Conservation (phyloP, 2,888 invertebrate genomes). For the Eupithecia pulchellata region DNA sequence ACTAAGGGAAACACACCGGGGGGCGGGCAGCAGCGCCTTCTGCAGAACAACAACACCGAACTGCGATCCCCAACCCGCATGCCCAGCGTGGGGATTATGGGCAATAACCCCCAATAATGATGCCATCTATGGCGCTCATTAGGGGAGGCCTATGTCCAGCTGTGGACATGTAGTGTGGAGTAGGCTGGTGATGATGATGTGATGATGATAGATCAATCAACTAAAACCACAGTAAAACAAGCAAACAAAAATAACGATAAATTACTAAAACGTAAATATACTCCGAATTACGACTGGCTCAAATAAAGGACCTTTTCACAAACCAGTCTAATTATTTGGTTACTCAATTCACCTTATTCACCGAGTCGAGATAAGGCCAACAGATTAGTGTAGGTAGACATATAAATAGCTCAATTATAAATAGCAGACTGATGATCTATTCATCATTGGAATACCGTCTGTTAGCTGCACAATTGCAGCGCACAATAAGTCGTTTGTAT, state of each 20-base stretch:
- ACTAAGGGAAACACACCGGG: too few species aligned
- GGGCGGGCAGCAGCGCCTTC: too few species aligned
- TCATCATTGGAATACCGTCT: conserved; percentile 63
- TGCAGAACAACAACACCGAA: too few species aligned
- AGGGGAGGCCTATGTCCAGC: too few species aligned
- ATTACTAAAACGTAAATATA: background rate
- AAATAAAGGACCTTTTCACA: background rate
- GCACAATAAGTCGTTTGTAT: conserved; percentile 70
- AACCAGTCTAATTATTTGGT: conserved; percentile 6
- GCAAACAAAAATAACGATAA: background rate
- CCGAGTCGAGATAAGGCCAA: conserved; percentile 6
- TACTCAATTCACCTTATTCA: conserved; percentile 18
- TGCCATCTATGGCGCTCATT: too few species aligned
- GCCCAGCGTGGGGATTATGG: too few species aligned
- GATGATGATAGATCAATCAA: too few species aligned
- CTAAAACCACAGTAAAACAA: background rate
- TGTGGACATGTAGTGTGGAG: too few species aligned
- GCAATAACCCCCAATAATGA: too few species aligned
- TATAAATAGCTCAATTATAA: conserved; percentile 47
- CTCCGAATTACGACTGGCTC: background rate
- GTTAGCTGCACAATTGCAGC: conserved; percentile 55
- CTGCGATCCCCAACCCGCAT: too few species aligned
- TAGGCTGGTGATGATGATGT: too few species aligned
- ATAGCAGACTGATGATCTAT: conserved; percentile 57
- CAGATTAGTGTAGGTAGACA: conserved; percentile 18